These are phyloP conservation scores for Calliscelio sp. DNA, from an alignment of 2,888 invertebrate genomes.

Conservation along the genomic window DNA sequence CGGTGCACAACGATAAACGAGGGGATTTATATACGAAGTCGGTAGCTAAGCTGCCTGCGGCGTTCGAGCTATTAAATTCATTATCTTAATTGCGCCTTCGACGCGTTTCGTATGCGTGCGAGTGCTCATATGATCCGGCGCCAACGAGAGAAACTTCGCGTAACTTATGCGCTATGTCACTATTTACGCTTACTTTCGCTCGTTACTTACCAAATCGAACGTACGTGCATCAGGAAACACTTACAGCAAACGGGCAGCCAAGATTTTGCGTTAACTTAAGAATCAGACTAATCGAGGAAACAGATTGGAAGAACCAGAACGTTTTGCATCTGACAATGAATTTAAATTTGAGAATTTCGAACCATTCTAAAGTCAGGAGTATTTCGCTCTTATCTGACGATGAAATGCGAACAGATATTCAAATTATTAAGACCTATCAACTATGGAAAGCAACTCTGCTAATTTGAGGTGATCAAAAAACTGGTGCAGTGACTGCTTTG, in stretches of 20 bases:
- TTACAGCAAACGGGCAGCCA: not conserved
- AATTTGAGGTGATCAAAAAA: conserved; percentile 3
- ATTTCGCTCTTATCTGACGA: too few relatives aligned
- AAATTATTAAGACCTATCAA: too few relatives aligned
- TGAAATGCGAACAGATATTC: too few relatives aligned
- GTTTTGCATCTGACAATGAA: too few relatives aligned
- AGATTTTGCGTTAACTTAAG: too few relatives aligned
- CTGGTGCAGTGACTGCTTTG: not conserved
- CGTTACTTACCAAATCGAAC: conserved; percentile 72
- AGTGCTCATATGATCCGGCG: conserved; percentile 43
- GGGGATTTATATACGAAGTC: conserved; percentile 60
- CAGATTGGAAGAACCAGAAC: too few relatives aligned
- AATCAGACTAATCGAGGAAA: too few relatives aligned
- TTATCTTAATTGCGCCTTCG: conserved; percentile 83
- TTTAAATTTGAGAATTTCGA: too few relatives aligned
- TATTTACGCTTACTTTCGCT: conserved; percentile 65
- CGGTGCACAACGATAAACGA: conserved; percentile 41
- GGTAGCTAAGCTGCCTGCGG: conserved; percentile 61
- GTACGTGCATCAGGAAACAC: conserved; percentile 24
- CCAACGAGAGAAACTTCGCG: conserved; percentile 59
- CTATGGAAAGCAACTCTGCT: too few relatives aligned
- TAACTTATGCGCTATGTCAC: conserved; percentile 48
- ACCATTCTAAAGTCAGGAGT: too few relatives aligned
- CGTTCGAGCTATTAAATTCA: conserved; percentile 81
- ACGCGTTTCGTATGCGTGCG: conserved; percentile 76